Base-by-base conservation (phyloP, 2,797 vertebrate species). In the Margarornis squamiger region DNA sequence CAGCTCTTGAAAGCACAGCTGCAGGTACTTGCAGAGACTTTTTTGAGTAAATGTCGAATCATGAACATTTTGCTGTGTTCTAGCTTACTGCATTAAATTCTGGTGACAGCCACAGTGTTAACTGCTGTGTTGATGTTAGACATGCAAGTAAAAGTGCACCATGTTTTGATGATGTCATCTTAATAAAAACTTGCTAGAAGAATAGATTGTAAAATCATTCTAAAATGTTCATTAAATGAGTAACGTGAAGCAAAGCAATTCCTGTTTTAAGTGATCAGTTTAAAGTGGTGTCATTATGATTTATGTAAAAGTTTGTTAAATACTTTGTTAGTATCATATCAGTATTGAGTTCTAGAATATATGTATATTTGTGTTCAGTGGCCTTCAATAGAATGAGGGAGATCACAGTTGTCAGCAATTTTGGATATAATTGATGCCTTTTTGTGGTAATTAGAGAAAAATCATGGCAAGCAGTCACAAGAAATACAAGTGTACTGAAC, bases 1-100 rank as follows among this genome's bases (percentile, higher is more conserved):
- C 98, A 99, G 77, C 96, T 99, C 46, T 98, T 98, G 90, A 99
- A 98, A 97, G 99, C 99, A 59, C 98, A 99, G 55, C 85, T 97
- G 49, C 98, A 98, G 98, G 98, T 98, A 98, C 74, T 70, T 83
- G 9, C 80, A 83, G 58, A 68, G 39, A 32, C 22, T 55, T 73
- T 27, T 9, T 57, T 4, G 38, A 62, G 39, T 79, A 52, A 46
- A 78, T 46, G 23, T 46, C 3, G 1, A 62, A 59, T 83, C 39
- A 52, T 55, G 79, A 83, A 62, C 6, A n/a, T 86, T 94, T 89
- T 26, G 5, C 3, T 73, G 38, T 57, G 7, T 76, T 90, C 19
- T 52, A 10, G 24, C 75, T 76, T 57, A 41, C 46, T 85, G 26
- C 9, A 24, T 51, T 83, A 58, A 72, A 32, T 90, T 88, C 38